Conservation (phyloP, 2,113 vertebrate species). For the Alaudala cheleensis region DNA sequence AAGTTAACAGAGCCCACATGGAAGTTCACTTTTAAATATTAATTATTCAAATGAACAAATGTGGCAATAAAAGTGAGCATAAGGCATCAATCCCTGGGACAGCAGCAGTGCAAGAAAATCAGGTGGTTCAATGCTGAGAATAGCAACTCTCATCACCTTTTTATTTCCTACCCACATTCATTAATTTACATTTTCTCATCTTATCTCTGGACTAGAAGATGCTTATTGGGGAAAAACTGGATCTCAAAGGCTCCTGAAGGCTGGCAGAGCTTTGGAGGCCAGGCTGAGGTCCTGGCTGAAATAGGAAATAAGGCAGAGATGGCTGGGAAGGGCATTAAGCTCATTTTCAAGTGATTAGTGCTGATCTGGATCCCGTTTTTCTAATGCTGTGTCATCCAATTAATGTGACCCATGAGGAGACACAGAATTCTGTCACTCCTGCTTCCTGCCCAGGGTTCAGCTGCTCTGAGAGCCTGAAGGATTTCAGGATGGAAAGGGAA, state of each 20-base stretch:
- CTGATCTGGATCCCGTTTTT: not conserved
- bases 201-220: not conserved
- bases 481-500: not conserved
- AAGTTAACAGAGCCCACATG: not conserved
- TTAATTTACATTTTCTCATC: not conserved
- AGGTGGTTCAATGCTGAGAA: not conserved
- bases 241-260: not conserved
- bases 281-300: not conserved
- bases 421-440: not conserved
- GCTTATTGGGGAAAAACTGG: not conserved
- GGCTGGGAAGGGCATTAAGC: not conserved
- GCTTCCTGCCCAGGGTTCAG: not conserved
- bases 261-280: not conserved
- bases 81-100: not conserved
- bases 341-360: not conserved
- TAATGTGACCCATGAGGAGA: not conserved
- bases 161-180: not conserved
- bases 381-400: not conserved
- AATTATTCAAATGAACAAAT: not conserved
- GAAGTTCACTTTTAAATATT: not conserved
- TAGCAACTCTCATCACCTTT: not conserved
- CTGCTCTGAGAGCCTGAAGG: rapidly evolving
- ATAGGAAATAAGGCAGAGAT: not conserved
- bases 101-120: not conserved
- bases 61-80: not conserved